Base-by-base conservation (phyloP, 2,888 invertebrate species). In the Dryadula phaetusa region DNA sequence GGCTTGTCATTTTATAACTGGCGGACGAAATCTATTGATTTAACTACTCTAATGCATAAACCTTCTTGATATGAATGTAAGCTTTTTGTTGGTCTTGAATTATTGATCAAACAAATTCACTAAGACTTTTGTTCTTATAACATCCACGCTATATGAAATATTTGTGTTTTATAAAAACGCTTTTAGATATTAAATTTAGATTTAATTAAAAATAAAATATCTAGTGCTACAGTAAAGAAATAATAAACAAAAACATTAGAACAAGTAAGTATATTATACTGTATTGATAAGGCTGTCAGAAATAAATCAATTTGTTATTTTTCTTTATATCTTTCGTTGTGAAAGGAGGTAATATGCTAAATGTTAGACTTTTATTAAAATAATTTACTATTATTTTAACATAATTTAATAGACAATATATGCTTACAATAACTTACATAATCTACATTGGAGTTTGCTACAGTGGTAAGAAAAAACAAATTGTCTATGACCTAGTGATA, bases 1-100 rank as follows among this genome's bases (percentile, higher is more conserved):
- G 79, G 74, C 82, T 88, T 69, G 90, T 82, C 92, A 92, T 92
- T 79, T 73, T 73, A 65, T 64, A 32, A 54, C n/a, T n/a, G n/a
- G n/a, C n/a, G n/a, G n/a, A 69, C 66, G 22, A n/a, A 76, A 84
- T 61, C 44, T 34, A 32, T 63, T 22, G 14, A 56, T 25, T 44
- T 44, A 40, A 25, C 22, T 42, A 14, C 37, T 49, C 34, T 25
- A 63, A 61, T 32, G 66, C 40, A 66, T 49, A 69, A 68, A 63
- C 49, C 28, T 32, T 64, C 52, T 7, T 18, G 16, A 52, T 16
- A 28, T 10, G n/a, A n/a, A n/a, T n/a, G n/a, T n/a, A n/a, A n/a
- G n/a, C n/a, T 18, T 47, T 28, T 12, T 37, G 61, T 53, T 42
- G 40, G 42, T n/a, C n/a, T 8, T 32, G 12, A 37, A 12, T 12